These are phyloP conservation scores for Parazoanthus swiftii DNA, from an alignment of 92 coral and sea anemone species.

Conservation along the genomic window DNA sequence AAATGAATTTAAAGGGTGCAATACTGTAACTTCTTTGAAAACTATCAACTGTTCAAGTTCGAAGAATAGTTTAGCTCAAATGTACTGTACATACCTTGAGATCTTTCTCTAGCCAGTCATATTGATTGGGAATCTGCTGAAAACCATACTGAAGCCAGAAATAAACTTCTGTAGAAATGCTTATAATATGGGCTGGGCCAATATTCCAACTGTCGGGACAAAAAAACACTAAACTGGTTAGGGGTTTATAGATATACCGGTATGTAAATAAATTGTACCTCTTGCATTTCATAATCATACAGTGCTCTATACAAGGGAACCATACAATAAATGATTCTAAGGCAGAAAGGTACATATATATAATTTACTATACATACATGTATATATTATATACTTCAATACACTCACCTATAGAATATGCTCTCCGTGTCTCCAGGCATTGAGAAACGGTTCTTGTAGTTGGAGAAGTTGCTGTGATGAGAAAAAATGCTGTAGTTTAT, in stretches of 20 bases:
- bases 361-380: too few species aligned
- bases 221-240: background rate
- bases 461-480: conserved; percentile 82
- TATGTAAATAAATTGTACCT: background rate
- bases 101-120: conserved; percentile 52
- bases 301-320: too few species aligned
- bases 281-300: too few species aligned
- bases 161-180: conserved; percentile 57
- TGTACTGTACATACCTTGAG: conserved; percentile 26
- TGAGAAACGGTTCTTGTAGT: conserved; percentile 86
- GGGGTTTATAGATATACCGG: background rate
- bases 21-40: background rate
- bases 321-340: too few species aligned
- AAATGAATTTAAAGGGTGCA: background rate
- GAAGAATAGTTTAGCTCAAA: background rate
- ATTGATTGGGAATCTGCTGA: conserved; percentile 49
- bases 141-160: conserved; percentile 44
- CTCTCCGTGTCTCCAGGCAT: conserved; percentile 89
- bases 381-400: too few species aligned
- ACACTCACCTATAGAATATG: conserved; percentile 82
- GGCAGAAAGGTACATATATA: too few species aligned
- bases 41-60: background rate
- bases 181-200: conserved; percentile 63
- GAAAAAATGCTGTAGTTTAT: background rate
- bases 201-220: conserved; percentile 48